phyloP scores from a whole-genome alignment of 2,888 invertebrate genomes.

The Plagodis pulveraria region DNA sequence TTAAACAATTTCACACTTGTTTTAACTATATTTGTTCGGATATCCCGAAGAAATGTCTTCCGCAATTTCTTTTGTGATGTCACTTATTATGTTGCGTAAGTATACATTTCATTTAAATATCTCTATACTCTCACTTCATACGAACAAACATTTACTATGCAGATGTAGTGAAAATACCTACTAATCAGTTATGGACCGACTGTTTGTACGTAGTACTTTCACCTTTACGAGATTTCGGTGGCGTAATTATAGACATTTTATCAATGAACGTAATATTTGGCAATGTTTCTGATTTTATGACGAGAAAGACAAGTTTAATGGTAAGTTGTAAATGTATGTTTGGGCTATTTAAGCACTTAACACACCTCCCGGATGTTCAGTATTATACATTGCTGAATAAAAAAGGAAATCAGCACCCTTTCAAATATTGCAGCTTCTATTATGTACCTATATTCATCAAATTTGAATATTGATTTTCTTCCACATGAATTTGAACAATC shows the following conservation, averaged over 20 bases:
- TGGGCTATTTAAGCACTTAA: conserved; percentile 10
- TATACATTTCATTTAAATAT: conserved; percentile 42
- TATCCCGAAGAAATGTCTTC: conserved; percentile 5
- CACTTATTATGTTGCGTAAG: conserved; percentile 36
- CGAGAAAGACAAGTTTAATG: conserved; percentile 6
- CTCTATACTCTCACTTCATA: conserved; percentile 37
- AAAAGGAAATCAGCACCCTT: conserved; percentile 13
- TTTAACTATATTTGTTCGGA: no score
- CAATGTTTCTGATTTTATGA: conserved; percentile 14
- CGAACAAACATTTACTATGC: conserved; percentile 47
- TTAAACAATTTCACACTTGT: conserved; percentile 4
- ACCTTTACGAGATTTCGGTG: conserved; percentile 42
- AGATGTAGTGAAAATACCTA: conserved; percentile 50
- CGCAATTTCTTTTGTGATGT: conserved; percentile 9
- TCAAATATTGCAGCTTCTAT: neutral
- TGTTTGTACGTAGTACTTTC: conserved; percentile 48
- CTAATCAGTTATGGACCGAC: conserved; percentile 36
- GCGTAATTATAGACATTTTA: conserved; percentile 48
- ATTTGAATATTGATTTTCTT: no score
- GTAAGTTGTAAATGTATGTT: conserved; percentile 8
- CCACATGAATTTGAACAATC: no score
- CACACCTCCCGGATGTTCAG: conserved; percentile 11
- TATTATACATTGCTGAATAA: neutral
- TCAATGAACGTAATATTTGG: conserved; percentile 42
- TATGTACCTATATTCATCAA: no score